Conservation (phyloP, 2,888 invertebrate species). For the Panopea generosa region DNA sequence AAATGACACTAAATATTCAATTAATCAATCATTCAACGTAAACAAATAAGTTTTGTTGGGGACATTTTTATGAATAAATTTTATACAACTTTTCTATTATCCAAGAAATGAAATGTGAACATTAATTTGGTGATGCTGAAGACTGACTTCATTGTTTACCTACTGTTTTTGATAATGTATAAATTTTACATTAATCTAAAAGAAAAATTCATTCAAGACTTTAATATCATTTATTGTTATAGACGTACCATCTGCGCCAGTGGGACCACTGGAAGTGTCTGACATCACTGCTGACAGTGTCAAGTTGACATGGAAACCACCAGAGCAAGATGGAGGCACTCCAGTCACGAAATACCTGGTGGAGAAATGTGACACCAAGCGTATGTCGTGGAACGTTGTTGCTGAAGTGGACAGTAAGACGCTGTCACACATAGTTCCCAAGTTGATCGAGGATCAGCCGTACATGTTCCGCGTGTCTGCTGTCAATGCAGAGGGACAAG, state of each 20-base stretch:
- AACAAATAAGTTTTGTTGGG: too few species aligned
- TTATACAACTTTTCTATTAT: too few species aligned
- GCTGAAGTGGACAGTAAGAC: conserved; percentile 67
- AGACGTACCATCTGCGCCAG: conserved; percentile 71
- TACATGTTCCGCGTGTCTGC: conserved; percentile 84
- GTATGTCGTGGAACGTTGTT: conserved; percentile 71
- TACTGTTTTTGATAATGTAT: too few species aligned
- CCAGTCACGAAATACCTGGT: conserved; percentile 82
- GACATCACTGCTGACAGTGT: conserved; percentile 77
- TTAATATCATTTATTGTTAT: too few species aligned
- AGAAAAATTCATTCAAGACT: too few species aligned
- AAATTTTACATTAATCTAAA: too few species aligned
- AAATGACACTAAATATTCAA: too few species aligned
- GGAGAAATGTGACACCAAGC: conserved; percentile 79
- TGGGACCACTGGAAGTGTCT: conserved; percentile 69
- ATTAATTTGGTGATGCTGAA: too few species aligned
- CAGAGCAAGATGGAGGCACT: conserved; percentile 82
- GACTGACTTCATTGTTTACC: too few species aligned
- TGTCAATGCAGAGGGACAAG: conserved; percentile 78
- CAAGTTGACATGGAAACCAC: conserved; percentile 81
- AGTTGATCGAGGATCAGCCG: conserved; percentile 80
- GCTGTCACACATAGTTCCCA: conserved; percentile 69
- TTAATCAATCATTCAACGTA: too few species aligned
- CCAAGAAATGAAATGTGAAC: too few species aligned
- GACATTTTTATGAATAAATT: too few species aligned